Conservation (phyloP, 2,797 vertebrate species). For the Chloroceryle inda region DNA sequence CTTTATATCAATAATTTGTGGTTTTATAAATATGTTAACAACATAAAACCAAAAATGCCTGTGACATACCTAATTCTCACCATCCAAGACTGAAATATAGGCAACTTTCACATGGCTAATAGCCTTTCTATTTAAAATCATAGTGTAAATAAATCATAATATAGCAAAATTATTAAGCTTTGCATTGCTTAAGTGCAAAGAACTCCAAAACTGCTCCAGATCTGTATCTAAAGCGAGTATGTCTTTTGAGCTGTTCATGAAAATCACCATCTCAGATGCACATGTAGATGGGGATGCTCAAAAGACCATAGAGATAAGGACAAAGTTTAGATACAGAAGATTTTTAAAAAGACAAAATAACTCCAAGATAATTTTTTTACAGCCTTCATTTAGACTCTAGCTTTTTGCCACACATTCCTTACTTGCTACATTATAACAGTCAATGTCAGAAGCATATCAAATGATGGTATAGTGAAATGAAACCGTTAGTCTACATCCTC, state of each 20-base stretch:
- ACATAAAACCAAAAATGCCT: neutral
- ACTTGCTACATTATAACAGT: neutral
- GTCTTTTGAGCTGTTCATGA: neutral
- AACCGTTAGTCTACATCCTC: neutral
- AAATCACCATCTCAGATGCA: neutral
- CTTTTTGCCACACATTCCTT: neutral
- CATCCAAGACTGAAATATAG: neutral
- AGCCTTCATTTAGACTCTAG: neutral
- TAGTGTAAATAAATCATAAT: neutral
- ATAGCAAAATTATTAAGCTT: neutral
- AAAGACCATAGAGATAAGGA: neutral
- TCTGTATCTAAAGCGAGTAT: neutral
- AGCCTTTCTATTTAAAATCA: neutral
- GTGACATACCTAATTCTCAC: neutral
- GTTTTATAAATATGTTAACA: neutral
- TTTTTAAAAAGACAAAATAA: neutral
- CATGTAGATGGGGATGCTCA: neutral
- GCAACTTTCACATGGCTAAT: neutral
- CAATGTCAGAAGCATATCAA: neutral
- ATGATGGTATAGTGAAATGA: neutral
- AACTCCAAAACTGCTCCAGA: neutral
- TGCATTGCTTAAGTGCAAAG: neutral
- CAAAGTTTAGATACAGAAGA: neutral
- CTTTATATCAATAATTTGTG: neutral
- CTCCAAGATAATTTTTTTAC: neutral